These are phyloP conservation scores for Odontomachus brunneus DNA, from an alignment of 1,140 invertebrate genomes.

Conservation along the genomic window DNA sequence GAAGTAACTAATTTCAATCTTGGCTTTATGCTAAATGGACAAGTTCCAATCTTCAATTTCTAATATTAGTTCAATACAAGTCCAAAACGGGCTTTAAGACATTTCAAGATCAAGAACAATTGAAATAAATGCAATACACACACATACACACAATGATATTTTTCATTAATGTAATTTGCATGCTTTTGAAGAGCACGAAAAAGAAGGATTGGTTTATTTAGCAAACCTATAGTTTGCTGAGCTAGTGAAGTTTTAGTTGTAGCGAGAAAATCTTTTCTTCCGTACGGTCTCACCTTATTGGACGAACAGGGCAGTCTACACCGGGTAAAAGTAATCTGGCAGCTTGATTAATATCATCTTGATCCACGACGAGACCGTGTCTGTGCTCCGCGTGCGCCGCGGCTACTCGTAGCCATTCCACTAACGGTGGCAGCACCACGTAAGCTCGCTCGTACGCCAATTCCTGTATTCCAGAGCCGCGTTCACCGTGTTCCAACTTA, in stretches of 20 bases:
- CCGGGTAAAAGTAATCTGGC: conserved; percentile 93
- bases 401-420: conserved; percentile 94
- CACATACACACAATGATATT: too few species aligned
- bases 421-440: conserved; percentile 93
- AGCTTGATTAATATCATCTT: conserved; percentile 95
- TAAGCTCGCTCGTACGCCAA: conserved; percentile 94
- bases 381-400: conserved; percentile 93
- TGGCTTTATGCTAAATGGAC: too few species aligned
- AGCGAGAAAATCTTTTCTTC: too few species aligned
- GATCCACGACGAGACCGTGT: conserved; percentile 91
- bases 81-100: too few species aligned
- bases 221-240: too few species aligned
- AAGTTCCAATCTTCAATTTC: too few species aligned
- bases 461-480: conserved; percentile 88
- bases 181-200: too few species aligned
- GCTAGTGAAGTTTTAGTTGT: too few species aligned
- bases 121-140: conserved; percentile 1
- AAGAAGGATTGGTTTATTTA: too few species aligned
- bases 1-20: too few species aligned
- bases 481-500: conserved; percentile 88
- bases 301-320: conserved; percentile 93
- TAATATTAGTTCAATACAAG: too few species aligned
- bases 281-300: conserved; percentile 84
- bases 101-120: background rate
- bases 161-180: too few species aligned